These are phyloP conservation scores for Rhyacophila evoluta DNA, from an alignment of 2,888 invertebrate genomes.

Conservation along the genomic window DNA sequence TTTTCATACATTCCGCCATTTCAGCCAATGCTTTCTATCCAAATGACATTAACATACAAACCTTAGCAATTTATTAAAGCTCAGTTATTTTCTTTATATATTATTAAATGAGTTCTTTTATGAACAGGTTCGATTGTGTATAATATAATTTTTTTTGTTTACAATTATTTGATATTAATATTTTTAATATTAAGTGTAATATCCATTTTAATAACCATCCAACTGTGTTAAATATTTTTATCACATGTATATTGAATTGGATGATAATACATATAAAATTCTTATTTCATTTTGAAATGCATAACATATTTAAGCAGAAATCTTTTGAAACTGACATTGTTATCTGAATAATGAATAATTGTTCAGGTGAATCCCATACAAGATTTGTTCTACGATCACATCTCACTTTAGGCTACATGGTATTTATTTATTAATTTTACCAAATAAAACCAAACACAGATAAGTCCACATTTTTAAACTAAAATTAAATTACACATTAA, in stretches of 20 bases:
- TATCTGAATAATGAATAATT: no score
- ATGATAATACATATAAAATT: background rate
- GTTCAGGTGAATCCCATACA: no score
- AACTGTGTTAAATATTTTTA: background rate
- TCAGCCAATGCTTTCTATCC: background rate
- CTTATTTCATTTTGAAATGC: background rate
- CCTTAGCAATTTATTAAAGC: conserved; percentile 54
- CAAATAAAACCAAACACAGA: no score
- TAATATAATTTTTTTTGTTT: background rate
- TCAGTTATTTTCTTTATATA: conserved; percentile 44
- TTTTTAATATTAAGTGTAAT: background rate
- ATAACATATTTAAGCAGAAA: background rate
- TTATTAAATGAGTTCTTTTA: conserved; percentile 20
- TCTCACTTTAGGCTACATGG: no score
- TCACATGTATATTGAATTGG: background rate
- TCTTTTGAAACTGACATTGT: no score
- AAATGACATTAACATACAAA: conserved; percentile 40
- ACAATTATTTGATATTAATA: background rate
- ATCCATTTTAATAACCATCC: background rate
- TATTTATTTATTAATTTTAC: no score
- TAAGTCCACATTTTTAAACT: no score
- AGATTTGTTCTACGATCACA: no score
- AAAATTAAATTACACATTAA: no score
- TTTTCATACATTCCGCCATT: background rate
- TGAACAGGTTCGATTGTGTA: background rate